A percentile compares a stretch with the other conserved stretches of the same genome.
phyloP scores from a whole-genome alignment of 1,140 invertebrate species.

The Schlechtendalia chinensis region DNA sequence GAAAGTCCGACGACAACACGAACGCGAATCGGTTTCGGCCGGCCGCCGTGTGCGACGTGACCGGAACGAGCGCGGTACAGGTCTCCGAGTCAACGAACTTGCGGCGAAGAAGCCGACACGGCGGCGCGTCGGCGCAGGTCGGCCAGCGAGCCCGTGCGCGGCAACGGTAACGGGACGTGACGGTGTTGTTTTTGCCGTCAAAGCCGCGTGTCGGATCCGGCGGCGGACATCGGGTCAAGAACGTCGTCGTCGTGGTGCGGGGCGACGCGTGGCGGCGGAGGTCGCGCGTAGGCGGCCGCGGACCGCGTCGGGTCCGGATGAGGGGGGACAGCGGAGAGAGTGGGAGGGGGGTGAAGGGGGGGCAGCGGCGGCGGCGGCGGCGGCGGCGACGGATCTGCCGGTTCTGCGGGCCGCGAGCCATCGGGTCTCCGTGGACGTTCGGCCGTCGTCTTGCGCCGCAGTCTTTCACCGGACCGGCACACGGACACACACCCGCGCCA shows the following conservation, averaged over 20 bases:
- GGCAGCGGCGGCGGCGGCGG: not conserved
- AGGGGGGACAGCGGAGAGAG: too few species aligned
- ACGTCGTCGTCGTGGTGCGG: not conserved
- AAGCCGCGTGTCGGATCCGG: too few species aligned
- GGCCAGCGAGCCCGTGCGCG: too few species aligned
- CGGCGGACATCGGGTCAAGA: constrained; percentile 10
- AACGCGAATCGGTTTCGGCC: not conserved
- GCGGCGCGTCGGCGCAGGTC: not conserved
- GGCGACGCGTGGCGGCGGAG: not conserved
- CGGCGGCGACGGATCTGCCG: not conserved
- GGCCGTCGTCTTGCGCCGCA: not conserved
- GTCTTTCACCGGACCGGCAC: too few species aligned
- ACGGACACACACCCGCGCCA: too few species aligned
- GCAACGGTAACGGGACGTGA: too few species aligned
- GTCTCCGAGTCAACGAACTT: not conserved
- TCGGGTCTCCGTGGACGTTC: not conserved
- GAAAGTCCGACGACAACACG: not conserved
- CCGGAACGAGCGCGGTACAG: not conserved
- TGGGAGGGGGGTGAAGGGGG: not conserved
- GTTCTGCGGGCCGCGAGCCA: not conserved
- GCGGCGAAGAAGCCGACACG: not conserved
- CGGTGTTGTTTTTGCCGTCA: too few species aligned
- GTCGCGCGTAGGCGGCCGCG: not conserved
- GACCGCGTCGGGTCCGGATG: not conserved
- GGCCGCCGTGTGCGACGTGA: not conserved